Evolutionary conservation across 2,113 vertebrate species (phyloP).

Genomic region (Caranx ignobilis): DNA sequence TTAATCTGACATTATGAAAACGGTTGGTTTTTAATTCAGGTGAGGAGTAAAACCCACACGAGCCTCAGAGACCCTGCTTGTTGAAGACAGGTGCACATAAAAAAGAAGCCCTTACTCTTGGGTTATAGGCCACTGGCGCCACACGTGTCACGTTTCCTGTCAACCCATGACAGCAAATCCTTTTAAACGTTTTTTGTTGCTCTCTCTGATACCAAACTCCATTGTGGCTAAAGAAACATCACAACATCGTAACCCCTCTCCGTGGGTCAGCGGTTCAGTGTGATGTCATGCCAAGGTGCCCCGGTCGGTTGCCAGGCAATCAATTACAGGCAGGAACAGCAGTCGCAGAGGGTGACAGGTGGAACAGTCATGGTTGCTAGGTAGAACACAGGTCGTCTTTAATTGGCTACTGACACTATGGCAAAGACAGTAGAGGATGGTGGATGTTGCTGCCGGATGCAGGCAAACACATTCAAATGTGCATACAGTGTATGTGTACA

Average conservation of each 20-base stretch:
- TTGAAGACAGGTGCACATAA: not conserved
- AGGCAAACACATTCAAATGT: slow-evolving; percentile 14
- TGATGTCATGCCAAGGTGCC: slow-evolving; percentile 18
- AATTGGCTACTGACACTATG: slow-evolving; percentile 61
- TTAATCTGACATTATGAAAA: not conserved
- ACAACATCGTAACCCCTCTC: not conserved
- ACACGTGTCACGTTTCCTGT: not conserved
- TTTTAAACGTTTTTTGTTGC: not conserved
- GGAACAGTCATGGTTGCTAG: slow-evolving; percentile 73
- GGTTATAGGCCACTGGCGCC: not conserved
- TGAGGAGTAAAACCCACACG: not conserved
- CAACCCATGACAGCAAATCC: not conserved
- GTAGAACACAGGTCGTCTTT: slow-evolving; percentile 64
- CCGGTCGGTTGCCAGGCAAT: slow-evolving; percentile 37
- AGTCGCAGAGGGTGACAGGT: slow-evolving; percentile 55
- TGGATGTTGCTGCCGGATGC: slow-evolving; percentile 35
- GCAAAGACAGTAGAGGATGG: slow-evolving; percentile 24
- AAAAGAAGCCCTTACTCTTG: not conserved
- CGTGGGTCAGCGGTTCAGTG: slow-evolving; percentile 25
- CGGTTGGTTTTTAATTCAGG: not conserved
- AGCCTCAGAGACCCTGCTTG: not conserved
- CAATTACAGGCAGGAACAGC: slow-evolving; percentile 56
- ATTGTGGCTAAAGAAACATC: not conserved
- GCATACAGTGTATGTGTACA: not conserved
- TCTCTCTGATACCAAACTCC: not conserved